Percentiles rank a stretch among this genome's conserved stretches.
Conservation (phyloP, 2,113 vertebrate species). For the Zapornia atra region DNA sequence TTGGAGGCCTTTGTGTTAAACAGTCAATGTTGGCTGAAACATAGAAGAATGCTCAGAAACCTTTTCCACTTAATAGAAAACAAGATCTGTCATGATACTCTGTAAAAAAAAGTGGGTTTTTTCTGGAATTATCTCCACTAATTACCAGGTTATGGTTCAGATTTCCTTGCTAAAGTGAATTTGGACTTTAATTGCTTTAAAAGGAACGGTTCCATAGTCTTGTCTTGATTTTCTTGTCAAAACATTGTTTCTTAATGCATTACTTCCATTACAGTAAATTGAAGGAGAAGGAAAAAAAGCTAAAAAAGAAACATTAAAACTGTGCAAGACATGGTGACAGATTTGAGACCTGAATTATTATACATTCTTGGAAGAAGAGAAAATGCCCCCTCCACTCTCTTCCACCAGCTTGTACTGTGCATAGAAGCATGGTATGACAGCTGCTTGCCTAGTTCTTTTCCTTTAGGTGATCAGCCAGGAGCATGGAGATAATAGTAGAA, state of each 20-base stretch:
- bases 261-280: not conserved
- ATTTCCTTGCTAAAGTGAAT: not conserved
- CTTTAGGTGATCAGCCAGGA: not conserved
- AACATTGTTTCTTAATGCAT: not conserved
- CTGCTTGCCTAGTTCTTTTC: not conserved
- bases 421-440: not conserved
- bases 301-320: not conserved
- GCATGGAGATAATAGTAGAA: not conserved
- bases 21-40: not conserved
- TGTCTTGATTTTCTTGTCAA: not conserved
- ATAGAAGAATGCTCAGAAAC: not conserved
- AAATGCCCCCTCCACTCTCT: not conserved
- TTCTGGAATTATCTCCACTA: constrained; percentile 1
- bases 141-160: not conserved
- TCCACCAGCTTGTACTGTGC: not conserved
- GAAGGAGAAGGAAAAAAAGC: not conserved
- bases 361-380: not conserved
- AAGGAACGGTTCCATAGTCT: not conserved
- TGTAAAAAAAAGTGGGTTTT: not conserved
- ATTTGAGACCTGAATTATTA: not conserved
- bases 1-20: not conserved
- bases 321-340: not conserved
- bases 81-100: not conserved
- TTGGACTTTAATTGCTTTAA: constrained; percentile 12
- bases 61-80: not conserved